Conservation (phyloP, 2,797 vertebrate species). For the Rallus crepitans region DNA sequence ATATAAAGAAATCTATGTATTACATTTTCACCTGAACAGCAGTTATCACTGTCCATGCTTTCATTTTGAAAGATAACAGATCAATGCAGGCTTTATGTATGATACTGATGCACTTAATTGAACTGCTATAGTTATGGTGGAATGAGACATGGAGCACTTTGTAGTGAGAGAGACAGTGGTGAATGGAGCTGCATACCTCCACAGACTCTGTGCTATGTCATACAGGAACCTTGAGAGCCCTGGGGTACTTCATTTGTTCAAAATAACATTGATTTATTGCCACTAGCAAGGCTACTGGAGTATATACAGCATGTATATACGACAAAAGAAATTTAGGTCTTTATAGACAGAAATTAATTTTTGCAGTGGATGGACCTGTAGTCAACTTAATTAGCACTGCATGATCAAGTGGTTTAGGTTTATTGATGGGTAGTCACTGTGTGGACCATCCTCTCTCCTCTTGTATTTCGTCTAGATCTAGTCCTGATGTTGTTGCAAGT, state of each 20-base stretch:
- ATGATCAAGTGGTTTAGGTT: not conserved
- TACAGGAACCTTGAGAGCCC: not conserved
- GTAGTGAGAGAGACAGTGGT: not conserved
- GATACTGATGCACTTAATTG: not conserved
- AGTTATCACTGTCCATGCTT: not conserved
- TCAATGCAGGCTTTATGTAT: accelerated
- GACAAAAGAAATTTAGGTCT: not conserved
- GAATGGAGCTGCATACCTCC: not conserved
- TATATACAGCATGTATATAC: not conserved
- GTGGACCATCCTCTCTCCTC: not conserved
- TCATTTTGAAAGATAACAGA: not conserved
- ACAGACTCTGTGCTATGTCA: not conserved
- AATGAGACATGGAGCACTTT: not conserved
- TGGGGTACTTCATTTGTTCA: not conserved
- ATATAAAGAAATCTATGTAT: not conserved
- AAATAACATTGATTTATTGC: not conserved
- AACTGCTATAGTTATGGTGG: not conserved
- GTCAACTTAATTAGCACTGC: not conserved
- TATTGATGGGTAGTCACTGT: not conserved
- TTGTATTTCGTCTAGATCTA: not conserved
- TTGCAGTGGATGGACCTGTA: not conserved
- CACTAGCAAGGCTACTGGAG: not conserved
- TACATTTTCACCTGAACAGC: not conserved
- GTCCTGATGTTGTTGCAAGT: not conserved
- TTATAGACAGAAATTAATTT: not conserved